These are phyloP conservation scores for Eumaeus atala DNA, from an alignment of 1,140 invertebrate genomes.

Conservation along the genomic window DNA sequence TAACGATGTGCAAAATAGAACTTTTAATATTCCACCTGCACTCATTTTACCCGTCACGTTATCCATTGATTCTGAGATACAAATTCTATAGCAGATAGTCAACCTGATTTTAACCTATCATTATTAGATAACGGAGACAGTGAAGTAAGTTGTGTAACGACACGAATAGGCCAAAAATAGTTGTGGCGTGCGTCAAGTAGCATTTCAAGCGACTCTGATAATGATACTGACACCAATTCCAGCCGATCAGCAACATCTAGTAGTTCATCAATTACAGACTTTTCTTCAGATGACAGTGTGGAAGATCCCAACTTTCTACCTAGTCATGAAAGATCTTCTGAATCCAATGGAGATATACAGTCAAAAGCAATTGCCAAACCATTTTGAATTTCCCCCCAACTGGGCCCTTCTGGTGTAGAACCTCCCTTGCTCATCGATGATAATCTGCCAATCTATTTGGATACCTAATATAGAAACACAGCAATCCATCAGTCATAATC, in stretches of 20 bases:
- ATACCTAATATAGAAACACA: too few species aligned
- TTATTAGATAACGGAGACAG: constrained; percentile 15
- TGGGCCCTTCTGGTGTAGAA: constrained; percentile 16
- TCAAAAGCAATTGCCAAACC: constrained; percentile 15
- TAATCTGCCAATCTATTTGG: constrained; percentile 21
- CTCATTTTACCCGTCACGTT: constrained; percentile 14
- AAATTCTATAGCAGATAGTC: constrained; percentile 20
- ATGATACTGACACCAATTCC: constrained; percentile 18
- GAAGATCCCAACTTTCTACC: constrained; percentile 21
- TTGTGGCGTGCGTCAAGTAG: constrained; percentile 19
- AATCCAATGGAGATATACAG: constrained; percentile 20
- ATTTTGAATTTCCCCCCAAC: constrained; percentile 20
- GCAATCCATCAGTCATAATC: too few species aligned
- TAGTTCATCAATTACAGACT: constrained; percentile 21
- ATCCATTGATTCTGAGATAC: constrained; percentile 18
- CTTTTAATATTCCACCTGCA: constrained; percentile 14
- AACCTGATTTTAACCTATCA: constrained; percentile 14
- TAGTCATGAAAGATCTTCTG: constrained; percentile 17
- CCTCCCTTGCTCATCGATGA: constrained; percentile 18
- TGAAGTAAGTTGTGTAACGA: constrained; percentile 16
- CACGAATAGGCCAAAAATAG: constrained; percentile 16
- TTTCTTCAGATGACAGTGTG: constrained; percentile 25
- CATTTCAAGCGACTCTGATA: constrained; percentile 19
- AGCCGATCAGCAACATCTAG: constrained; percentile 17
- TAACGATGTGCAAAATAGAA: constrained; percentile 16